A percentile compares a stretch with the other conserved stretches of the same genome.
These are phyloP conservation scores for Platyscapa corneri DNA, from an alignment of 1,140 invertebrate species.

Conservation along the genomic window DNA sequence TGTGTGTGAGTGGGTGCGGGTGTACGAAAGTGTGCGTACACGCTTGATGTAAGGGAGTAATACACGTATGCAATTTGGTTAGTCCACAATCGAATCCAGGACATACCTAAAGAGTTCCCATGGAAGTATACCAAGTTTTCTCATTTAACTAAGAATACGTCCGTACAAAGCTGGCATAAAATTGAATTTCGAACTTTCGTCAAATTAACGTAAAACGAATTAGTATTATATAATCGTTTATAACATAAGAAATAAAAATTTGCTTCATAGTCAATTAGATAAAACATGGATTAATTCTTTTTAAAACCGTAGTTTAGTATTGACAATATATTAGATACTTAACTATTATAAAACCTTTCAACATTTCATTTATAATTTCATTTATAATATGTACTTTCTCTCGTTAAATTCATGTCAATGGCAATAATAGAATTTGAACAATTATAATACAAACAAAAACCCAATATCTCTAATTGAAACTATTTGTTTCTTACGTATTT, in stretches of 20 bases:
- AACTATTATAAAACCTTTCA: constrained; percentile 25
- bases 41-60: constrained; percentile 39
- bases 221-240: constrained; percentile 27
- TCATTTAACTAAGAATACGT: constrained; percentile 22
- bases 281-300: constrained; percentile 17
- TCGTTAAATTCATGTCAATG: constrained; percentile 16
- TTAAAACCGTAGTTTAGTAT: constrained; percentile 11
- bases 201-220: constrained; percentile 23
- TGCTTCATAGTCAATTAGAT: constrained; percentile 17
- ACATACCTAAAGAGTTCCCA: constrained; percentile 55
- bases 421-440: constrained; percentile 41
- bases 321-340: constrained; percentile 14
- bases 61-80: constrained; percentile 43
- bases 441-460: not conserved
- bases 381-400: constrained; percentile 4
- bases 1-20: too few species aligned
- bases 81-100: constrained; percentile 54
- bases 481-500: constrained; percentile 5
- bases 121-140: constrained; percentile 54
- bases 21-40: too few species aligned
- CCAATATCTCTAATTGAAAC: constrained; percentile 4
- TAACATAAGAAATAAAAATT: constrained; percentile 4
- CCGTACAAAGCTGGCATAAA: constrained; percentile 11
- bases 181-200: constrained; percentile 22
- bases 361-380: constrained; percentile 16